Base-by-base conservation (phyloP, 2,797 vertebrate species). In the Acestrorhynchus altus region DNA sequence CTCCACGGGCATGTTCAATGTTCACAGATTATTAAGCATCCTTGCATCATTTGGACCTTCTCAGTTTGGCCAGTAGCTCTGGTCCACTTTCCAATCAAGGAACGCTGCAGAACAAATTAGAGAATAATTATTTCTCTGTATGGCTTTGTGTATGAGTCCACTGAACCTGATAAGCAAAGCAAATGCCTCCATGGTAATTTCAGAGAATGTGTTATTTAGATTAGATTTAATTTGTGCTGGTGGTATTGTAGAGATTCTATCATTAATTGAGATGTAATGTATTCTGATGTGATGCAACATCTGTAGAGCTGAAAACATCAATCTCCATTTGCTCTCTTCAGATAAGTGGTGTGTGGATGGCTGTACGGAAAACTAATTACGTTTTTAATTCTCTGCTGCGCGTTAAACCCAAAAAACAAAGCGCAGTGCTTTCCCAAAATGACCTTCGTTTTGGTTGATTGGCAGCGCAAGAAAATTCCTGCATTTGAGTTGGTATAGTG, bases 41-140 rank as follows among this genome's bases (percentile, higher is more conserved):
- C n/a, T 4, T 22, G 20, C 61, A n/a, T 64, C 39, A n/a, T 4
- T 22, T 22, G 42, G 39, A 63, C 60, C 60, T 63, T 63, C 60
- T 63, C 60, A 12, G 61, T 22, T 44, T 64, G 61, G 12, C 39
- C 39, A 64, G 39, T 39, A 64, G 39, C 40, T 64, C n/a, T 73
- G 69, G 56, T 60, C 42, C 28, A 44, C 42, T 60, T 61, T 66
- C 65, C 64, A 78, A 73, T 78, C 72, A 56, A 20, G 8, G 13
- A n/a, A 39, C 40, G 8, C 16, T 64, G 46, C 54, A 40, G 44
- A 47, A 44, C 20, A 56, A 54, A 42, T 66, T 66, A 72, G 40
- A 24, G 60, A 59, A 67, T 67, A 79, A 79, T 79, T 52, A 72
- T 69, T 63, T 64, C 13, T 40, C 35, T 79, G 64, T 63, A 3